These are phyloP conservation scores for Nettapus auritus DNA, from an alignment of 2,113 vertebrate species.

Conservation along the genomic window DNA sequence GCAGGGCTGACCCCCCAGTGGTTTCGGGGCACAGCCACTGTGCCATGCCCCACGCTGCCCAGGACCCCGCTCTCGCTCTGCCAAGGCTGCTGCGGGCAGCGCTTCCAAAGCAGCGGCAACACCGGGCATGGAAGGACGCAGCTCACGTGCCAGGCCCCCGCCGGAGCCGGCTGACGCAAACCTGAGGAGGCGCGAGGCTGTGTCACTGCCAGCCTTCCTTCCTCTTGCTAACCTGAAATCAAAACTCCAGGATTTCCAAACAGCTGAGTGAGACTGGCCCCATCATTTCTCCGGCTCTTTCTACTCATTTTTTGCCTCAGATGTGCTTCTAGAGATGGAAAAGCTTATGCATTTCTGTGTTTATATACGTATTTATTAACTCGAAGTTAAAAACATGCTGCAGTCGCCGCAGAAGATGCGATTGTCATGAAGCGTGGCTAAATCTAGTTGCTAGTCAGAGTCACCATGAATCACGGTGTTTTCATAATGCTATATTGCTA, in stretches of 20 bases:
- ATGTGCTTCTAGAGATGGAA: neutral
- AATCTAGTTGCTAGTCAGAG: neutral
- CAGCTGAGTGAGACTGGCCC: neutral
- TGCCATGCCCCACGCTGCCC: too few relatives aligned
- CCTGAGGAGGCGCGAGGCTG: too few relatives aligned
- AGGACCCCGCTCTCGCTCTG: too few relatives aligned
- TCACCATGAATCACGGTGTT: conserved; percentile 23
- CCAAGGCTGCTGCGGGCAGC: too few relatives aligned
- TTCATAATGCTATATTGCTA: neutral
- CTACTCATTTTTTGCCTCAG: rapidly evolving
- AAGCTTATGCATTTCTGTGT: rapidly evolving
- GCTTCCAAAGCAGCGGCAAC: too few relatives aligned
- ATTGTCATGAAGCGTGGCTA: rapidly evolving
- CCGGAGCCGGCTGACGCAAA: rapidly evolving
- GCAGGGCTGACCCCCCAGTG: too few relatives aligned
- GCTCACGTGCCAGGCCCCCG: rapidly evolving
- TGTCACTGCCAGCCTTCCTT: neutral
- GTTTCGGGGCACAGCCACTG: too few relatives aligned
- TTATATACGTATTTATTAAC: neutral
- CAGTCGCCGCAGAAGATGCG: neutral
- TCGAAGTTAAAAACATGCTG: rapidly evolving
- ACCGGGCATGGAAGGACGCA: neutral
- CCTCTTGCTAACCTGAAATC: neutral
- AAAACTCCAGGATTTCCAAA: neutral
- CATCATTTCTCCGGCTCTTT: neutral